Evolutionary conservation across 2,113 vertebrate species (phyloP), one percentile per base, ranked within the genome.

Genomic region (Anas platyrhynchos): DNA sequence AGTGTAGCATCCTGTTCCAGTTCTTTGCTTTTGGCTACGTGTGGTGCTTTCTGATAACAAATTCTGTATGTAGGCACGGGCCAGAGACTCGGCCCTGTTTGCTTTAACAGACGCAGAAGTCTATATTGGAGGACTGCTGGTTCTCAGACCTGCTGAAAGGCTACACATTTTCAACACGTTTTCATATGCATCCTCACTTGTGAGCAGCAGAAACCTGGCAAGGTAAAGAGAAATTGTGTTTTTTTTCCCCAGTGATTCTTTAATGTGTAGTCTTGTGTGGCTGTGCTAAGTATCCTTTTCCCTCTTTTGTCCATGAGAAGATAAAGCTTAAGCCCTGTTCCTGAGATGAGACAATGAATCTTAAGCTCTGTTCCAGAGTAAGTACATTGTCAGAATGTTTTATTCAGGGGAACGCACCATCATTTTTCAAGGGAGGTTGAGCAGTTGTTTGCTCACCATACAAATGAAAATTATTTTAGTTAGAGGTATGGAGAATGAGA

Each of bases 171-270:
- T 71, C 2, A 65, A 91, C 55, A 41, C 91, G 5, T 91, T 85
- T 95, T 71, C 2, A 65, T 72, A 95, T 80, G 50, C 52, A 9
- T 11, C 31, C 5, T 9, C 4, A 7, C 34, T 36, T 65, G 38
- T 62, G 90, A 91, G 54, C 86, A 61, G 61, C 17, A 21, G 66
- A 73, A 77, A 54, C 76, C 6, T 34, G 36, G 7, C 11, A 90
- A 93, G 94, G 92, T 96, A 94, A 95, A 67, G 44, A 84, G 14
- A 69, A 61, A 62, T 11, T 50, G 77, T 83, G 32, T 58, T 43
- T 8, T 43, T 55, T 38, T 76, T 88, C 67, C 18, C 14, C 9
- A 23, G 8, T 56, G 26, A 25, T 92, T 91, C 21, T 88, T 93
- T 80, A 52, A 36, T 1, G 0, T n/a, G 11, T 62, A 21, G 9